Evolutionary conservation across 35 echinoderm and acorn worm species (phyloP).

Genomic region (Apostichopus californicus): DNA sequence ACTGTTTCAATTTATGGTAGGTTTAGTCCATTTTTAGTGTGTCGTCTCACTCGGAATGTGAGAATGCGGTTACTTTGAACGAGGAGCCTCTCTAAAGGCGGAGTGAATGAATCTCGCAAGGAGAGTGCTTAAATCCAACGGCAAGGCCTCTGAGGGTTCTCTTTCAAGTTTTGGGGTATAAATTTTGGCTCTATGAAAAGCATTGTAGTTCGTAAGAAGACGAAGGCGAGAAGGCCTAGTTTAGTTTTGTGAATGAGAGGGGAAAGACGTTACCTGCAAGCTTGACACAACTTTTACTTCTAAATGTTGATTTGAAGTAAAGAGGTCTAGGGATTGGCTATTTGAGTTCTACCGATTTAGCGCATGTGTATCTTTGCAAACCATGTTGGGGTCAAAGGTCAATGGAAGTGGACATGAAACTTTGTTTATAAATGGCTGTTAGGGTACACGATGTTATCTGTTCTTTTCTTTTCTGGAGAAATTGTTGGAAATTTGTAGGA

Average conservation of each 20-base stretch:
- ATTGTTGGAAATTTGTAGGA: too few relatives aligned
- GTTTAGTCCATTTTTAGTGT: not conserved
- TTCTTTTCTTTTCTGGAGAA: too few relatives aligned
- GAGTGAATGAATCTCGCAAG: not conserved
- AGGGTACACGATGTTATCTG: too few relatives aligned
- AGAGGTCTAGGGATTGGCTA: too few relatives aligned
- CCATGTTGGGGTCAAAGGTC: too few relatives aligned
- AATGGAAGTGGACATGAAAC: too few relatives aligned
- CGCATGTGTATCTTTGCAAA: too few relatives aligned
- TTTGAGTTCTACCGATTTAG: too few relatives aligned
- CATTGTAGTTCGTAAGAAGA: not conserved
- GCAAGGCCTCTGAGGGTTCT: not conserved
- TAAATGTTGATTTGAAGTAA: too few relatives aligned
- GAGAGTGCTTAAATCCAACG: slow-evolving; percentile 7
- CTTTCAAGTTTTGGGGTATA: not conserved
- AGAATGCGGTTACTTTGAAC: not conserved
- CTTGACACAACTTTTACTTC: too few relatives aligned
- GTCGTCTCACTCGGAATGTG: not conserved
- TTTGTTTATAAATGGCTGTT: too few relatives aligned
- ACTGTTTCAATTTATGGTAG: not conserved
- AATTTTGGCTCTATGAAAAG: not conserved
- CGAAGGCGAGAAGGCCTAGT: not conserved
- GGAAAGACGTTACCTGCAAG: not conserved
- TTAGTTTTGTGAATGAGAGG: not conserved
- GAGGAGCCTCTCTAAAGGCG: not conserved